A percentile compares a stretch with the other conserved stretches of the same genome.
phyloP scores from a whole-genome alignment of 2,113 vertebrate species.

The Myrmecobius fasciatus region DNA sequence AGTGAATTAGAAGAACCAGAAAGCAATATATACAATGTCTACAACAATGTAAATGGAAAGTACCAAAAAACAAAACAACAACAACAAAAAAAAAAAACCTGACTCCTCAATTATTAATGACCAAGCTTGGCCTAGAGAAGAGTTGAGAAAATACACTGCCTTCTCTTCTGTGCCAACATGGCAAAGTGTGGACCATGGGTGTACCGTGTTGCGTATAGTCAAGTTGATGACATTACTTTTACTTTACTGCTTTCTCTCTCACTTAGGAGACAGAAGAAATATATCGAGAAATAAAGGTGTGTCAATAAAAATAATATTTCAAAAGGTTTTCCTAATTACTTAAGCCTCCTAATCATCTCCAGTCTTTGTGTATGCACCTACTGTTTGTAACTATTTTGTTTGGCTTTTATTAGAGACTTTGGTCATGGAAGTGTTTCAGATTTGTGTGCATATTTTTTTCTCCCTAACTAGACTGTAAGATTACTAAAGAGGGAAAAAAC shows the following conservation, averaged over 20 bases:
- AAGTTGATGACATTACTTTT: not conserved
- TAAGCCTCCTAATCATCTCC: not conserved
- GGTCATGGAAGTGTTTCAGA: not conserved
- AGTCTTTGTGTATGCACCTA: not conserved
- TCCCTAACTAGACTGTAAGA: not conserved
- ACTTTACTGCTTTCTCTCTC: not conserved
- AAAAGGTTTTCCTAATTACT: not conserved
- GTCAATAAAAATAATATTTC: not conserved
- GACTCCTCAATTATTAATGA: not conserved
- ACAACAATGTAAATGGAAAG: not conserved
- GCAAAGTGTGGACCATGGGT: not conserved
- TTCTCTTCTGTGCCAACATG: not conserved
- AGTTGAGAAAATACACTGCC: not conserved
- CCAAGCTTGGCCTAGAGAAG: not conserved
- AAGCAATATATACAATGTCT: not conserved
- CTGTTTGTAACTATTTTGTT: not conserved
- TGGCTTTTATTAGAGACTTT: not conserved
- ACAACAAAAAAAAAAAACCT: too few relatives aligned
- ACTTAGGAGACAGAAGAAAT: not conserved
- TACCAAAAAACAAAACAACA: not conserved
- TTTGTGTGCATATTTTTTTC: not conserved
- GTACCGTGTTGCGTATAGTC: not conserved
- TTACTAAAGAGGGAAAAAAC: not conserved
- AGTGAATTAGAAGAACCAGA: not conserved
- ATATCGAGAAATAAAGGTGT: not conserved